Conservation (phyloP, 2,113 vertebrate genomes). For the Esox niger region DNA sequence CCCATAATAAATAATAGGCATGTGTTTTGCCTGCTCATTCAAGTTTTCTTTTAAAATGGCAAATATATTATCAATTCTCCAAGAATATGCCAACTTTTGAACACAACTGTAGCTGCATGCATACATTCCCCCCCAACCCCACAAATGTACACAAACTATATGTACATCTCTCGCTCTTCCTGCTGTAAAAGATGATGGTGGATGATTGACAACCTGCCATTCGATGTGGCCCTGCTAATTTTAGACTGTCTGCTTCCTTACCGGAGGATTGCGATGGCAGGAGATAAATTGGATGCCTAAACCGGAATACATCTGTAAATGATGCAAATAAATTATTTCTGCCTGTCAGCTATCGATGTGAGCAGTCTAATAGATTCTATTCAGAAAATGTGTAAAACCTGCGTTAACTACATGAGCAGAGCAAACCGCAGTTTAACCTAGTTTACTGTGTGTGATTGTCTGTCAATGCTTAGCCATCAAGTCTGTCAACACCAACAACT, state of each 20-base stretch:
- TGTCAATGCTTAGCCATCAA: not conserved
- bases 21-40: too few relatives aligned
- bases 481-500: not conserved
- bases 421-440: slow-evolving; percentile 10
- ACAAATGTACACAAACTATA: too few relatives aligned
- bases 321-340: slow-evolving; percentile 58
- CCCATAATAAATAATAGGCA: too few relatives aligned
- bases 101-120: too few relatives aligned
- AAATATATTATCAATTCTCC: too few relatives aligned
- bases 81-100: too few relatives aligned
- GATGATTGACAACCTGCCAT: not conserved
- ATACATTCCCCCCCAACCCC: too few relatives aligned
- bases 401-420: not conserved
- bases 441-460: not conserved
- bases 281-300: slow-evolving; percentile 62
- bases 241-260: slow-evolving; percentile 48
- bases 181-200: too few relatives aligned
- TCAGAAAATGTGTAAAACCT: slow-evolving; percentile 16
- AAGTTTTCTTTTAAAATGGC: too few relatives aligned
- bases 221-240: slow-evolving; percentile 64
- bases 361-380: slow-evolving; percentile 45
- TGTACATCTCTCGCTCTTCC: not conserved
- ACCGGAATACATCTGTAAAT: slow-evolving; percentile 65
- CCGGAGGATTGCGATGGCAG: slow-evolving; percentile 49
- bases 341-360: slow-evolving; percentile 42